phyloP scores from a whole-genome alignment of 2,888 invertebrate genomes.

The Diloba caeruleocephala region DNA sequence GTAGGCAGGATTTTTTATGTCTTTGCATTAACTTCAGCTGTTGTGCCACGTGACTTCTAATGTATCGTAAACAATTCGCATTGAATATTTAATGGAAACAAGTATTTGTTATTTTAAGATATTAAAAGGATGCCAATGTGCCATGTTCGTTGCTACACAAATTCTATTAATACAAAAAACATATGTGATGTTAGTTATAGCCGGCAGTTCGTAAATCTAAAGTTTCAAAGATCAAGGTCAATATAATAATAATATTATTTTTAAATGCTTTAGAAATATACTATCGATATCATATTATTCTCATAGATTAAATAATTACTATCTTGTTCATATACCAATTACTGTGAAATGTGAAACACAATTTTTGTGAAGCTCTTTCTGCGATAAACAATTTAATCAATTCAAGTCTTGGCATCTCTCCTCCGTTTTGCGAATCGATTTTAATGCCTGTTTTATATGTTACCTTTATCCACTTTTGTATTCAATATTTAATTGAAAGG shows the following conservation, averaged over 20 bases:
- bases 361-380: too few relatives aligned
- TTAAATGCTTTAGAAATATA: neutral
- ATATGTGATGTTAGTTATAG: constrained; percentile 43
- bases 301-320: neutral
- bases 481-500: constrained; percentile 1
- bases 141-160: constrained; percentile 21
- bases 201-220: constrained; percentile 49
- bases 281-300: neutral
- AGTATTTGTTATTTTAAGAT: constrained; percentile 23
- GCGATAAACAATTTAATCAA: too few relatives aligned
- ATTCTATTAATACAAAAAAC: constrained; percentile 44
- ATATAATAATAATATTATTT: constrained; percentile 20
- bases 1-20: too few relatives aligned
- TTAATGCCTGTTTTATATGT: too few relatives aligned
- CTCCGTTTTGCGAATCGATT: too few relatives aligned
- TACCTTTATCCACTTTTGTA: too few relatives aligned
- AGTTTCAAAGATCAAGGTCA: constrained; percentile 57
- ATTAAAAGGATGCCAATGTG: constrained; percentile 34
- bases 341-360: too few relatives aligned
- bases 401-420: neutral
- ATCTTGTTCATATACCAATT: too few relatives aligned
- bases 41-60: constrained; percentile 10
- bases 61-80: constrained; percentile 16
- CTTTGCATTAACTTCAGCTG: neutral
- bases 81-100: constrained; percentile 30